Percentiles rank a stretch among this genome's conserved stretches.
Conservation (phyloP, 1,140 invertebrate genomes). For the Nasonia giraulti region DNA sequence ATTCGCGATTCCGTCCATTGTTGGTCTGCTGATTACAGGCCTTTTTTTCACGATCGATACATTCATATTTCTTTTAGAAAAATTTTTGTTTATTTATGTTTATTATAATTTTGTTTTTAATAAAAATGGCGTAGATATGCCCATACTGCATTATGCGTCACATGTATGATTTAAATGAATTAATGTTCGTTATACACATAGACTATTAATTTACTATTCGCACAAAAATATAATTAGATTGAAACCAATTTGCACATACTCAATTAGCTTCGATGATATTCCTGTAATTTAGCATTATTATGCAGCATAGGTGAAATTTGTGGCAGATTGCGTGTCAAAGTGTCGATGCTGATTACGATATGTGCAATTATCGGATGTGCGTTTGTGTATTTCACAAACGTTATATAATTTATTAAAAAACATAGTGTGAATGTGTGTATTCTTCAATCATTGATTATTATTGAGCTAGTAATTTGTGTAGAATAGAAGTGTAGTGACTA, state of each 20-base stretch:
- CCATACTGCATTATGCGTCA: too few species aligned
- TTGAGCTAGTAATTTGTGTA: neutral
- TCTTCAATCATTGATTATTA: neutral
- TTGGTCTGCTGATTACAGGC: slow-evolving; percentile 28
- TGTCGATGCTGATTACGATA: neutral
- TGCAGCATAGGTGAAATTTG: neutral
- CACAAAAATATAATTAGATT: neutral
- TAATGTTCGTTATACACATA: neutral
- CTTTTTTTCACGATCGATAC: slow-evolving; percentile 35
- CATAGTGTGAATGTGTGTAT: neutral
- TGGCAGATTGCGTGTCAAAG: neutral
- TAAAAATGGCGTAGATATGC: too few species aligned
- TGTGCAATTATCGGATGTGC: too few species aligned
- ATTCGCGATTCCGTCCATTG: slow-evolving; percentile 53
- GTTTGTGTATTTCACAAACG: too few species aligned
- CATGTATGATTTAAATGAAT: too few species aligned
- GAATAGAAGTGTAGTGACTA: neutral
- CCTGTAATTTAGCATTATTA: neutral
- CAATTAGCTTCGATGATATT: neutral
- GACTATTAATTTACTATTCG: neutral
- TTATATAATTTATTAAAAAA: neutral
- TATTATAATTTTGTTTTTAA: neutral
- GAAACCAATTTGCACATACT: neutral
- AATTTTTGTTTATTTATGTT: neutral
- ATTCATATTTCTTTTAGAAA: neutral